Evolutionary conservation across 2,888 invertebrate genomes (phyloP).

Genomic region (Corbicula japonica): DNA sequence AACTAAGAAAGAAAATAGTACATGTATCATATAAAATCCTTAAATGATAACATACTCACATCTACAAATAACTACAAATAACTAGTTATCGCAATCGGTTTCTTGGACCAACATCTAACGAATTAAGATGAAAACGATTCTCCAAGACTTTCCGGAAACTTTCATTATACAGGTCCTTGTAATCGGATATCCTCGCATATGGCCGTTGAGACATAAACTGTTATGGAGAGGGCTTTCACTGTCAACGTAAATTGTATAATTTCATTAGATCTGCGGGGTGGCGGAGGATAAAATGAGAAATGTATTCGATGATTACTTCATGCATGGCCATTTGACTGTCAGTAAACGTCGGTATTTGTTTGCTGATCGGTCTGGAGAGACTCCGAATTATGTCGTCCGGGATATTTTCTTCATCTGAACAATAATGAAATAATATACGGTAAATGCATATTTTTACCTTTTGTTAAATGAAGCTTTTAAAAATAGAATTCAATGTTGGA

Average conservation of each 20-base stretch:
- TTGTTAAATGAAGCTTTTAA: no score
- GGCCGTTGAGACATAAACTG: slow-evolving; percentile 58
- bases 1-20: no score
- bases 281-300: slow-evolving; percentile 55
- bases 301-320: slow-evolving; percentile 53
- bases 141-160: slow-evolving; percentile 13
- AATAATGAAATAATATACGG: no score
- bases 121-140: slow-evolving; percentile 20
- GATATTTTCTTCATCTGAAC: no score
- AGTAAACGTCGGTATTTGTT: slow-evolving; percentile 33
- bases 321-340: slow-evolving; percentile 54
- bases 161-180: slow-evolving; percentile 24
- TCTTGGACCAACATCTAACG: slow-evolving; percentile 17
- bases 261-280: slow-evolving; percentile 51
- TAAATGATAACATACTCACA: no score
- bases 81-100: no score
- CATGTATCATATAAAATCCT: no score
- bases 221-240: slow-evolving; percentile 48
- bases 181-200: slow-evolving; percentile 65
- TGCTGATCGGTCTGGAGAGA: slow-evolving; percentile 47
- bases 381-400: no score
- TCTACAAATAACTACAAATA: no score
- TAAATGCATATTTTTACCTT: no score
- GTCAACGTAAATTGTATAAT: slow-evolving; percentile 57
- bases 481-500: no score